phyloP scores from a whole-genome alignment of 2,888 invertebrate species.

The Aelia acuminata region DNA sequence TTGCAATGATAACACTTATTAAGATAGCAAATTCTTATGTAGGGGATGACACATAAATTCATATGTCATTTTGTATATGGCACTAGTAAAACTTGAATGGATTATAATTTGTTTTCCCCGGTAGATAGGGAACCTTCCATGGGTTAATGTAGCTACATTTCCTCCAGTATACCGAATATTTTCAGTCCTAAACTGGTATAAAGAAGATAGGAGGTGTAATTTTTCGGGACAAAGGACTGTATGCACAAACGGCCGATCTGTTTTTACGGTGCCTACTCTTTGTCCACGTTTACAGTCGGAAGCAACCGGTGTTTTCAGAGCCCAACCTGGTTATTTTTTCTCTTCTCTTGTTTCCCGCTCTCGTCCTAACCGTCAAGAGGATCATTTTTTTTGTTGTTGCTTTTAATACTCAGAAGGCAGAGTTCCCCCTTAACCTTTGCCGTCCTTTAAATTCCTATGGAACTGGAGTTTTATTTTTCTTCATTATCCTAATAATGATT shows the following conservation, averaged over 20 bases:
- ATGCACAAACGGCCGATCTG: constrained; percentile 15
- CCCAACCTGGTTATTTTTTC: background rate
- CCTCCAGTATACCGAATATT: background rate
- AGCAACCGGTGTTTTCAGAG: background rate
- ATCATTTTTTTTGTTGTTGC: background rate
- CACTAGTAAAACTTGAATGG: too few relatives aligned
- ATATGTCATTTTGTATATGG: too few relatives aligned
- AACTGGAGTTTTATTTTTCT: too few relatives aligned
- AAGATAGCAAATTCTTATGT: too few relatives aligned
- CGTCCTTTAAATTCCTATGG: too few relatives aligned
- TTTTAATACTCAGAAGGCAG: background rate
- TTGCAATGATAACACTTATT: too few relatives aligned
- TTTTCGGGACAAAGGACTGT: background rate
- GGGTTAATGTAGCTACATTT: background rate
- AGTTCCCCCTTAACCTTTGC: too few relatives aligned
- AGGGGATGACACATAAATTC: too few relatives aligned
- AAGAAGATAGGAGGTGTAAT: background rate
- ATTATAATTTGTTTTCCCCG: too few relatives aligned
- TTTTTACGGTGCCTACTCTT: background rate
- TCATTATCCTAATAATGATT: too few relatives aligned
- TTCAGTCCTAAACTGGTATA: background rate
- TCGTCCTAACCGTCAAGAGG: background rate
- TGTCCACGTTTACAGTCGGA: background rate
- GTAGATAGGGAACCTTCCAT: background rate
- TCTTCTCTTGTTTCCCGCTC: background rate